phyloP scores from a whole-genome alignment of 2,113 vertebrate genomes.

The Sinocyclocheilus anshuiensis region DNA sequence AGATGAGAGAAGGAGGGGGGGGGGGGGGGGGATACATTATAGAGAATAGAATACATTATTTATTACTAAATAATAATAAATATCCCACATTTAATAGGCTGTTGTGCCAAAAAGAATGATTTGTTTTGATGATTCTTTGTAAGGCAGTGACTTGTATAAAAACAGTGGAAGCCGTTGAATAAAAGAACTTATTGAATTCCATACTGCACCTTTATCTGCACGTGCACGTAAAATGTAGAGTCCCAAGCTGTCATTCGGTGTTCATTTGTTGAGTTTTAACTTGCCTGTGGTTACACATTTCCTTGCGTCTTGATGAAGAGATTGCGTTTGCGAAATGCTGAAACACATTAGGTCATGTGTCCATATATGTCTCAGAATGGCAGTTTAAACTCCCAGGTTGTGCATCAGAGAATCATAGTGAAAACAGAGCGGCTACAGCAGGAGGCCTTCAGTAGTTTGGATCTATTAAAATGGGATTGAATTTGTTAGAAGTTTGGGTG shows the following conservation, averaged over 20 bases:
- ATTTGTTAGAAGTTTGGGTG: slow-evolving; percentile 31
- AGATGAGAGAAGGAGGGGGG: too few relatives aligned
- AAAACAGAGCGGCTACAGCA: not conserved
- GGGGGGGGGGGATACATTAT: too few relatives aligned
- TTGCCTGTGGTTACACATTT: slow-evolving; percentile 12
- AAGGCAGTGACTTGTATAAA: not conserved
- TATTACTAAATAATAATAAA: too few relatives aligned
- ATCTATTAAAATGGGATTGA: slow-evolving; percentile 43
- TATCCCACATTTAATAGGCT: not conserved
- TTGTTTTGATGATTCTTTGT: not conserved
- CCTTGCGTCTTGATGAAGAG: not conserved
- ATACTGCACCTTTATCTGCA: not conserved
- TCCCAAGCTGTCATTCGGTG: not conserved
- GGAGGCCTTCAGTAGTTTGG: not conserved
- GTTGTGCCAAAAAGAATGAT: not conserved
- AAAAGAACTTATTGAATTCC: not conserved
- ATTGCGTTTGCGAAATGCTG: not conserved
- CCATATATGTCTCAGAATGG: not conserved
- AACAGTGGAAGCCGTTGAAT: not conserved
- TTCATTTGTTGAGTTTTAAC: not conserved
- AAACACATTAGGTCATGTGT: not conserved
- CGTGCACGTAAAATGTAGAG: not conserved
- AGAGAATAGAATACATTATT: too few relatives aligned
- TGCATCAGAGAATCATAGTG: not conserved
- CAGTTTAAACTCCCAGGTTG: not conserved